Percentiles rank a stretch among this genome's conserved stretches.
Conservation (phyloP, 2,797 vertebrate genomes). For the Garrulus glandarius region DNA sequence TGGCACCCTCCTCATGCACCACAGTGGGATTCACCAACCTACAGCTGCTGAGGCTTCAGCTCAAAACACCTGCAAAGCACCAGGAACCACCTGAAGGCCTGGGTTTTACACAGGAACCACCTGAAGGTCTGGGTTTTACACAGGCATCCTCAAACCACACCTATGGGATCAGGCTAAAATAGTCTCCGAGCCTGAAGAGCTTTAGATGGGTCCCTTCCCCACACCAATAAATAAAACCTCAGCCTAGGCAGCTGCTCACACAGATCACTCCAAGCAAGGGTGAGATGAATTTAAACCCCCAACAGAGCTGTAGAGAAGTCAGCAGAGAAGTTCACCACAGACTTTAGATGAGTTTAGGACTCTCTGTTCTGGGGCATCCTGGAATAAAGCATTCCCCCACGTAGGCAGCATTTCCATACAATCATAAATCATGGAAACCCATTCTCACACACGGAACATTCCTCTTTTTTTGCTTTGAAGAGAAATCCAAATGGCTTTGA, state of each 20-base stretch:
- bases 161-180: neutral
- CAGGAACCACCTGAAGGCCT: neutral
- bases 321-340: neutral
- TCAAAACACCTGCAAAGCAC: neutral
- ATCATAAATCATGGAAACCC: neutral
- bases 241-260: neutral
- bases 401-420: neutral
- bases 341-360: neutral
- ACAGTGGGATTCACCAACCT: neutral
- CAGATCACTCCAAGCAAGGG: neutral
- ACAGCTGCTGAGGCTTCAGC: neutral
- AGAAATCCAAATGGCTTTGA: neutral
- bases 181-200: neutral
- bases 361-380: neutral
- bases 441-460: neutral
- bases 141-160: neutral
- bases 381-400: neutral
- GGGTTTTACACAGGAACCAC: neutral
- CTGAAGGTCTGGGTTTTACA: neutral
- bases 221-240: neutral
- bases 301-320: neutral
- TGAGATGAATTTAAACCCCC: neutral
- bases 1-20: rapidly evolving
- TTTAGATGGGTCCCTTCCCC: neutral
- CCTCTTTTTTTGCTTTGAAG: constrained; percentile 5